Percentiles rank a stretch among this genome's conserved stretches.
These are phyloP conservation scores for Amazona vittata DNA, from an alignment of 2,113 vertebrate species.

Conservation along the genomic window DNA sequence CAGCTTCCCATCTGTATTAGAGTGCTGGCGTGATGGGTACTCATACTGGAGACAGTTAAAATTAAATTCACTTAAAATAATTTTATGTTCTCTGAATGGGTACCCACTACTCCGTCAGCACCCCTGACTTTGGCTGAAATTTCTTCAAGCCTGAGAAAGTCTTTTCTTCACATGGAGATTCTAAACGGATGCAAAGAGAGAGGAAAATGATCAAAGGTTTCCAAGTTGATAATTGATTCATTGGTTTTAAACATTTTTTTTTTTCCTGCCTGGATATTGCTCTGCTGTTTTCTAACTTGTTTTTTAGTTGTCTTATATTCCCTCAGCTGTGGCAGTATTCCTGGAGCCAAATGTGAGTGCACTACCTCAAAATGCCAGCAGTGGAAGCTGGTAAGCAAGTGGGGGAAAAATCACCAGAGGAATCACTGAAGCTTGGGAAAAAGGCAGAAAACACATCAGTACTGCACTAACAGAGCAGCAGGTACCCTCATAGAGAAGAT, in stretches of 20 bases:
- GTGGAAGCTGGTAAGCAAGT: constrained; percentile 50
- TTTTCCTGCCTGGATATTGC: constrained; percentile 18
- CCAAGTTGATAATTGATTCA: constrained; percentile 38
- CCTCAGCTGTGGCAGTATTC: constrained; percentile 60
- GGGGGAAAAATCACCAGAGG: constrained; percentile 43
- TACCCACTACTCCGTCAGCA: neutral
- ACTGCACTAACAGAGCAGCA: constrained; percentile 44
- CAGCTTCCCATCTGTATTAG: neutral
- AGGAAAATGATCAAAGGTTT: neutral
- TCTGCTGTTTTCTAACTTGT: constrained; percentile 67
- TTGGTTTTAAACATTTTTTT: neutral
- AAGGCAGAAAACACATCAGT: constrained; percentile 63
- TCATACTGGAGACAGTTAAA: constrained; percentile 29
- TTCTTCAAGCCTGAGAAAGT: neutral
- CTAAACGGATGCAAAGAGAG: constrained; percentile 9
- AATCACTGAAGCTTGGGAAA: constrained; percentile 58
- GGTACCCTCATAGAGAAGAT: constrained; percentile 55
- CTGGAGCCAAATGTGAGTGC: constrained; percentile 56
- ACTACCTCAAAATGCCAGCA: constrained; percentile 60
- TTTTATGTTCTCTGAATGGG: constrained; percentile 34
- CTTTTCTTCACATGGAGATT: neutral
- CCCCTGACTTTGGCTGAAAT: neutral
- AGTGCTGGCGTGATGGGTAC: neutral
- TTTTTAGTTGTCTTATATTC: constrained; percentile 67
- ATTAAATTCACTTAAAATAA: constrained; percentile 19